Evolutionary conservation across 1,140 invertebrate species (phyloP).

Genomic region (Penaeus japonicus): DNA sequence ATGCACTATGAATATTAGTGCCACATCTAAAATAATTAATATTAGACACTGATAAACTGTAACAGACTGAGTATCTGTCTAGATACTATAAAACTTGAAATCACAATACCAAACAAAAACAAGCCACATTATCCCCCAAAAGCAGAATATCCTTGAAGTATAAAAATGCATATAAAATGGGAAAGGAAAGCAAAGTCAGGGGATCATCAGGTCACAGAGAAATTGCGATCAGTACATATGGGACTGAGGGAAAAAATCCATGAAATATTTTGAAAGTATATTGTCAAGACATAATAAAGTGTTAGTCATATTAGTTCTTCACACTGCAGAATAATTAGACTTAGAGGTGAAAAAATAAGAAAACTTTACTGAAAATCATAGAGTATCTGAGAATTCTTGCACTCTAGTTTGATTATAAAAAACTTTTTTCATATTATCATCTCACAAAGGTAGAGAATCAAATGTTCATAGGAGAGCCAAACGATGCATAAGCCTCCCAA

Average conservation of each 20-base stretch:
- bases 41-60: too few relatives aligned
- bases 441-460: neutral
- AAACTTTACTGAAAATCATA: neutral
- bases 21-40: too few relatives aligned
- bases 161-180: neutral
- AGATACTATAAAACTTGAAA: neutral
- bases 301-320: slow-evolving; percentile 24
- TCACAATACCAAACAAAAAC: neutral
- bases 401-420: too few relatives aligned
- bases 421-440: neutral
- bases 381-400: neutral
- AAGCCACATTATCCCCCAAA: slow-evolving; percentile 38
- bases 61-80: too few relatives aligned
- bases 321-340: slow-evolving; percentile 14
- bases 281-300: neutral
- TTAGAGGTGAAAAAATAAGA: neutral
- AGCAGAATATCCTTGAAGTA: slow-evolving; percentile 22
- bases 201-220: neutral
- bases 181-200: neutral
- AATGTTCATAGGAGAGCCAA: neutral
- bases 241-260: neutral
- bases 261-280: neutral
- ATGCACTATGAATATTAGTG: too few relatives aligned
- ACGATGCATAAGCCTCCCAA: slow-evolving; percentile 24
- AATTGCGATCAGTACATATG: neutral